Percentiles rank a stretch among this genome's conserved stretches.
Conservation (phyloP, 2,888 invertebrate genomes). For the Tinea trinotella region DNA sequence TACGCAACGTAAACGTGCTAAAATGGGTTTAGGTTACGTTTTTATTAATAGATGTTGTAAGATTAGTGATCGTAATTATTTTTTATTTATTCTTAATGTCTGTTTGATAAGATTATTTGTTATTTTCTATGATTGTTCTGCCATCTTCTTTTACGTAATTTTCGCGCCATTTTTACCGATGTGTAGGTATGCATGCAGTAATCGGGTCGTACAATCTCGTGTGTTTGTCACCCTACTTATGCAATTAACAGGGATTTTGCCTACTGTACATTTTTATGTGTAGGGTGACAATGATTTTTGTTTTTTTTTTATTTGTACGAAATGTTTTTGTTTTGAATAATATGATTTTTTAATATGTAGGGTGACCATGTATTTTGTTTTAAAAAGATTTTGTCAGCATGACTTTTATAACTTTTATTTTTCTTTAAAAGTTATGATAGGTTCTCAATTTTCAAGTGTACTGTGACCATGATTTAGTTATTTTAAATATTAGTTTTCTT, state of each 20-base stretch:
- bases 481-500: too few species aligned
- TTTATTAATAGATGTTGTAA: constrained; percentile 7
- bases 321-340: background rate
- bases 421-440: background rate
- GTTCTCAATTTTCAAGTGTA: background rate
- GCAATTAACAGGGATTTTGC: background rate
- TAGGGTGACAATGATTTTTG: constrained; percentile 11
- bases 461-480: background rate
- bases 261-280: background rate
- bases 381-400: too few species aligned
- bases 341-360: background rate
- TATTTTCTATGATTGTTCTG: background rate
- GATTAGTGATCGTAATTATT: background rate
- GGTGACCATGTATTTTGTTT: background rate
- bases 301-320: background rate
- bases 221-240: background rate
- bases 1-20: constrained; percentile 8
- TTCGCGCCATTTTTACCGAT: background rate
- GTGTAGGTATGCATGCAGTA: too few species aligned
- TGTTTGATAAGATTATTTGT: background rate
- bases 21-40: constrained; percentile 14
- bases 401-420: background rate
- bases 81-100: background rate
- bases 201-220: too few species aligned
- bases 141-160: background rate